These are phyloP conservation scores for Hylyphantes graminicola DNA, from an alignment of 1,140 invertebrate genomes.

Conservation along the genomic window DNA sequence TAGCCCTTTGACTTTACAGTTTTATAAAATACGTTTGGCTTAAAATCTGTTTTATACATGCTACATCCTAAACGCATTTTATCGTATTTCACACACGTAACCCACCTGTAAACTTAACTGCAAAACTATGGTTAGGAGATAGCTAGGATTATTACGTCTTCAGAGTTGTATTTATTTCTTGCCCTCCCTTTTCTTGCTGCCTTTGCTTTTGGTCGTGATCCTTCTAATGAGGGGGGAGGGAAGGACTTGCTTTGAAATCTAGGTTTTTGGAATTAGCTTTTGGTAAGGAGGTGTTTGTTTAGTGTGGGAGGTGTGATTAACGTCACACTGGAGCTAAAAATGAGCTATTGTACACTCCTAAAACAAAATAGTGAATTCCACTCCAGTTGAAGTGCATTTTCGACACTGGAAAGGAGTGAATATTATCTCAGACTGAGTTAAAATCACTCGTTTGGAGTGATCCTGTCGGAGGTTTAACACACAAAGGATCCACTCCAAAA, in stretches of 20 bases:
- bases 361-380: no score
- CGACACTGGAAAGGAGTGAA: no score
- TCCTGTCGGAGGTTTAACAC: no score
- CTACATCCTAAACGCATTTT: no score
- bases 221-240: constrained; percentile 2
- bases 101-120: neutral
- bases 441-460: no score
- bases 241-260: constrained; percentile 10
- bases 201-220: neutral
- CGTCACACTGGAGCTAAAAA: no score
- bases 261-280: constrained; percentile 1
- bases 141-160: constrained; percentile 41
- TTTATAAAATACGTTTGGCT: neutral
- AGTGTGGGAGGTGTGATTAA: neutral
- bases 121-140: constrained; percentile 28
- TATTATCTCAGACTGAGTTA: no score
- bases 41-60: neutral
- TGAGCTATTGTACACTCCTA: no score
- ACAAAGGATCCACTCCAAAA: no score
- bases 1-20: no score
- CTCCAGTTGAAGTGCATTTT: no score
- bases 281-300: neutral
- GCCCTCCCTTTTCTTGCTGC: neutral
- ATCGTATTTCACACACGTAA: neutral
- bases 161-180: neutral